Percentiles rank a stretch among this genome's conserved stretches.
Evolutionary conservation across 92 coral and sea anemone genomes (phyloP).

Genomic region (Actinostola sp.): DNA sequence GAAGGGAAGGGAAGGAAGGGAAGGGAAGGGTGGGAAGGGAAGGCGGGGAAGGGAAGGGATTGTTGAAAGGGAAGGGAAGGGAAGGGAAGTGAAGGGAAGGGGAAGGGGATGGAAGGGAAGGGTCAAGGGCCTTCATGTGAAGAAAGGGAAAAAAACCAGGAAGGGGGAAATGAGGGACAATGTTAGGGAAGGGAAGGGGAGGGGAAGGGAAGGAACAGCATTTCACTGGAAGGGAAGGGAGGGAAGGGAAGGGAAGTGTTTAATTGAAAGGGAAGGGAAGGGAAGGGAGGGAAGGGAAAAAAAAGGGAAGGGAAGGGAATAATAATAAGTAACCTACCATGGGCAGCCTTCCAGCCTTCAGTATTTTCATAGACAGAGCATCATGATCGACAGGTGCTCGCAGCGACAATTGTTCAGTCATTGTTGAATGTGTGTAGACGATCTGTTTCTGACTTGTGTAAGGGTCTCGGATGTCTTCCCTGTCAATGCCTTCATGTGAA

Average conservation of each 20-base stretch:
- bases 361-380: slow-evolving; percentile 25
- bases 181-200: not conserved
- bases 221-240: not conserved
- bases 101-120: slow-evolving; percentile 15
- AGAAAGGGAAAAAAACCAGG: slow-evolving; percentile 9
- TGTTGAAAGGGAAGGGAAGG: not conserved
- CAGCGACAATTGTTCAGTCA: slow-evolving; percentile 54
- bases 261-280: not conserved
- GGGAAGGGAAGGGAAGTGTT: no score
- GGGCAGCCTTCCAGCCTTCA: slow-evolving; percentile 74
- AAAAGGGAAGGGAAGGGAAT: not conserved
- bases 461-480: slow-evolving; percentile 62
- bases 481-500: slow-evolving; percentile 43
- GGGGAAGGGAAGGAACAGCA: not conserved
- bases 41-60: not conserved
- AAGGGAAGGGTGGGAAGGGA: not conserved
- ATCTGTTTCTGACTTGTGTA: slow-evolving; percentile 55
- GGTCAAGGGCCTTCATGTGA: slow-evolving; percentile 18
- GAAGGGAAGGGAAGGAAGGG: not conserved
- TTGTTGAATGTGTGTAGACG: slow-evolving; percentile 59
- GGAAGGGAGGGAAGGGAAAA: not conserved
- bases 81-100: not conserved
- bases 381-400: slow-evolving; percentile 42
- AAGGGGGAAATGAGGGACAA: slow-evolving; percentile 12
- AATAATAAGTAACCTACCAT: slow-evolving; percentile 43